These are phyloP conservation scores for Anguilla pacifica DNA, from an alignment of 2,797 vertebrate genomes.

Conservation along the genomic window DNA sequence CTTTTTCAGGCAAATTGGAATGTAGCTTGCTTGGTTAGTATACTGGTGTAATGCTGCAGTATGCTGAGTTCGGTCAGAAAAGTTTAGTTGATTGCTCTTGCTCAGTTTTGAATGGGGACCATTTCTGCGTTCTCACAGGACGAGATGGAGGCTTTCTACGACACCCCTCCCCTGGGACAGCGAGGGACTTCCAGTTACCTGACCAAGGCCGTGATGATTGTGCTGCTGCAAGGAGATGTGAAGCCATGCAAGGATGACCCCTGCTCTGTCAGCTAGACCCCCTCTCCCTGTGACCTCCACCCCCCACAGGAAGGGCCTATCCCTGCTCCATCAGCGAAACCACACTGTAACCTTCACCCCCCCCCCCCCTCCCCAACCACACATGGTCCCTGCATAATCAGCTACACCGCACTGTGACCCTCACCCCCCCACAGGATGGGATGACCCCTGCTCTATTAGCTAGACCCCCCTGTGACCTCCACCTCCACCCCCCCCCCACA, in stretches of 20 bases:
- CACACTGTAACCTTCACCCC: background rate
- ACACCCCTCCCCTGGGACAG: slow-evolving; percentile 83
- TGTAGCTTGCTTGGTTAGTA: background rate
- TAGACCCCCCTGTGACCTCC: background rate
- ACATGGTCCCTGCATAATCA: slow-evolving; percentile 84
- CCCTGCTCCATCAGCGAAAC: slow-evolving; percentile 86
- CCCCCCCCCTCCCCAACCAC: background rate
- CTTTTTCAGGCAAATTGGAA: background rate
- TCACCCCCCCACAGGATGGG: background rate
- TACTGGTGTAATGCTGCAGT: background rate
- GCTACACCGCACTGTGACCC: slow-evolving; percentile 66
- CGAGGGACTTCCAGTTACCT: slow-evolving; percentile 92
- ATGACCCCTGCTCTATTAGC: background rate
- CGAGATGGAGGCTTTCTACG: slow-evolving; percentile 87
- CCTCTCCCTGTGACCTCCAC: background rate
- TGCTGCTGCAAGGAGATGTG: slow-evolving; percentile 88
- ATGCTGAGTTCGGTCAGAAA: background rate
- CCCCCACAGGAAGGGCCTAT: slow-evolving; percentile 71
- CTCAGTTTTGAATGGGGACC: background rate
- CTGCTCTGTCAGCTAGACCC: slow-evolving; percentile 84
- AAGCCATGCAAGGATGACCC: slow-evolving; percentile 85
- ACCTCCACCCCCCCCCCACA: too few relatives aligned
- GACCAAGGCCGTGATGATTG: slow-evolving; percentile 90
- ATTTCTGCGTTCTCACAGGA: slow-evolving; percentile 63
- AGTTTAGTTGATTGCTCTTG: background rate